phyloP scores from a whole-genome alignment of 1,140 invertebrate species.

The Cotesia chilonis region DNA sequence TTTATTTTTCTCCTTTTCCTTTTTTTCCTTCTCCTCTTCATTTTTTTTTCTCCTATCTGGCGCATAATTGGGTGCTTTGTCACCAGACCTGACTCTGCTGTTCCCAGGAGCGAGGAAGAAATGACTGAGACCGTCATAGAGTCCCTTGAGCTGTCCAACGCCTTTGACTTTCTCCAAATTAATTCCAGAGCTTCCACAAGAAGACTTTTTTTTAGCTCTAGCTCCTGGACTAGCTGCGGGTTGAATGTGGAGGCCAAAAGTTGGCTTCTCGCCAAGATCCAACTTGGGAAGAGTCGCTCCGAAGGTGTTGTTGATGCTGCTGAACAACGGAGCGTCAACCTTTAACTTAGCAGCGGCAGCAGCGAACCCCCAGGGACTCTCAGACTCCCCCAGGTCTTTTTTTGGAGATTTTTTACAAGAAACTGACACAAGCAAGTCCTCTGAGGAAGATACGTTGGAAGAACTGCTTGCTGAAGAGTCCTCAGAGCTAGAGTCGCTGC shows the following conservation, averaged over 20 bases:
- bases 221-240: conserved; percentile 41
- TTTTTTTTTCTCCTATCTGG: conserved; percentile 62
- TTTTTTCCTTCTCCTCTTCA: conserved; percentile 25
- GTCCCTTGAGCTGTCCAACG: conserved; percentile 74
- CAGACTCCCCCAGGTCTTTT: conserved; percentile 63
- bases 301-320: conserved; percentile 56
- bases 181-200: background rate
- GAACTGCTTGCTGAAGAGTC: conserved; percentile 43
- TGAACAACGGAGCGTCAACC: conserved; percentile 57
- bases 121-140: conserved; percentile 87
- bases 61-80: conserved; percentile 65
- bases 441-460: conserved; percentile 49
- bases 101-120: conserved; percentile 77
- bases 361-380: conserved; percentile 81
- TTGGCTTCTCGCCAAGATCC: conserved; percentile 53
- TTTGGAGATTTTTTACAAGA: background rate
- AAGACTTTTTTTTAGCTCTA: conserved; percentile 32
- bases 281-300: conserved; percentile 56
- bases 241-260: conserved; percentile 55
- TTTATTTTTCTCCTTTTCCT: background rate
- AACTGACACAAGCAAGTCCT: conserved; percentile 30
- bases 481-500: conserved; percentile 52
- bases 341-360: conserved; percentile 69
- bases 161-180: conserved; percentile 61
- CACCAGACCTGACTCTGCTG: conserved; percentile 65